Conservation (phyloP, 2,113 vertebrate genomes). For the Oenanthe melanoleuca region DNA sequence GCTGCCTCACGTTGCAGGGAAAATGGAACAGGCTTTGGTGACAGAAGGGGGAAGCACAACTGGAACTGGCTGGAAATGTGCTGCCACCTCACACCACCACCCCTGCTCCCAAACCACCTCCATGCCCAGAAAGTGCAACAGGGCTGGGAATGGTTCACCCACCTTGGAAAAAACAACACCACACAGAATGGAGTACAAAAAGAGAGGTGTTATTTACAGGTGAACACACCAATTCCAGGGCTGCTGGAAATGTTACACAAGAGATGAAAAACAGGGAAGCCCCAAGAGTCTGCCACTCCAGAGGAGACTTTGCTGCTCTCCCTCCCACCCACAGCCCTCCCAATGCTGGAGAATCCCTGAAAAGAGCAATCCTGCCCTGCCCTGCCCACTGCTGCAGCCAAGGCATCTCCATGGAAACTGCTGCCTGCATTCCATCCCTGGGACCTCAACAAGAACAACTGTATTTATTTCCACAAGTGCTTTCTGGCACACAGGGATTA, state of each 20-base stretch:
- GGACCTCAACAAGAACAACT: background rate
- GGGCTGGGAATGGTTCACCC: background rate
- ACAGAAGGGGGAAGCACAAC: background rate
- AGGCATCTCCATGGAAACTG: background rate
- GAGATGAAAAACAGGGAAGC: background rate
- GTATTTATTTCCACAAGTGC: background rate
- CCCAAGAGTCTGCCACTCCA: background rate
- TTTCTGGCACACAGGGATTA: background rate
- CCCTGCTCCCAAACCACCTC: background rate
- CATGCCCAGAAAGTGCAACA: background rate
- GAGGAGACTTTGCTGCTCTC: rapidly evolving
- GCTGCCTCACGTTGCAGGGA: background rate
- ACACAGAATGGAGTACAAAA: background rate
- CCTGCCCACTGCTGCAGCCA: background rate
- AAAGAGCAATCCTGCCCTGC: background rate
- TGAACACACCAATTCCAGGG: background rate
- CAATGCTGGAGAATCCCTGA: rapidly evolving
- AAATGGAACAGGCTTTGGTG: background rate
- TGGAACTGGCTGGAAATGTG: background rate
- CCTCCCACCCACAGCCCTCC: background rate
- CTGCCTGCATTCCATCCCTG: background rate
- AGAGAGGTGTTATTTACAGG: slow-evolving; percentile 13
- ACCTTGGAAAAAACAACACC: background rate
- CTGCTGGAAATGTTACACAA: background rate
- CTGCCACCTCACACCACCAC: background rate